A percentile compares a stretch with the other conserved stretches of the same genome.
Conservation (phyloP, 64 coral and sea anemone species). For the Pachyseris speciosa region DNA sequence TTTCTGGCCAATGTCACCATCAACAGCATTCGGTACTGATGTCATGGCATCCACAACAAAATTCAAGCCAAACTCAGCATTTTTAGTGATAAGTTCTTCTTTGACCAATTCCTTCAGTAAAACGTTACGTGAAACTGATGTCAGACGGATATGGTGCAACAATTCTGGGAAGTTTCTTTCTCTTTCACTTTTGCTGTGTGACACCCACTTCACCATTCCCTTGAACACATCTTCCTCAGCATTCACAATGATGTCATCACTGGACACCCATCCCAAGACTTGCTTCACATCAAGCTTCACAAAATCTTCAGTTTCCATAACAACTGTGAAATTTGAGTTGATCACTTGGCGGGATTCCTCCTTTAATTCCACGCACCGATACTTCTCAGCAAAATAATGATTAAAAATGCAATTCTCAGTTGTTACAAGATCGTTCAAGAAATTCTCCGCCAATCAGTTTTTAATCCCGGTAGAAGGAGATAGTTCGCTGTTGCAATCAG, state of each 20-base stretch:
- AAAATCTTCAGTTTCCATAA: slow-evolving; percentile 60
- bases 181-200: too few species aligned
- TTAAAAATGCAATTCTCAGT: slow-evolving; percentile 49
- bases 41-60: not conserved
- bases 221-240: too few species aligned
- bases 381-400: slow-evolving; percentile 54
- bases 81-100: too few species aligned
- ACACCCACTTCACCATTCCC: too few species aligned
- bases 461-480: slow-evolving; percentile 57
- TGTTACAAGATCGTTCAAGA: slow-evolving; percentile 22
- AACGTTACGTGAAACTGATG: slow-evolving; percentile 34
- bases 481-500: slow-evolving; percentile 63
- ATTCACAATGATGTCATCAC: too few species aligned
- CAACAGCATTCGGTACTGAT: not conserved
- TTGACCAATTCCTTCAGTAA: not conserved
- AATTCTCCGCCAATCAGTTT: slow-evolving; percentile 42
- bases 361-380: slow-evolving; percentile 42
- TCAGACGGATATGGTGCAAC: slow-evolving; percentile 59
- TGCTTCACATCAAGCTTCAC: slow-evolving; percentile 39
- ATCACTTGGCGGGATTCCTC: slow-evolving; percentile 32
- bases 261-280: slow-evolving; percentile 27
- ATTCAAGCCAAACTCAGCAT: too few species aligned
- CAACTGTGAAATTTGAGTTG: slow-evolving; percentile 42
- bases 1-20: not conserved
- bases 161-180: too few species aligned